Evolutionary conservation across 1,140 invertebrate genomes (phyloP).

Genomic region (Cydia splendana): DNA sequence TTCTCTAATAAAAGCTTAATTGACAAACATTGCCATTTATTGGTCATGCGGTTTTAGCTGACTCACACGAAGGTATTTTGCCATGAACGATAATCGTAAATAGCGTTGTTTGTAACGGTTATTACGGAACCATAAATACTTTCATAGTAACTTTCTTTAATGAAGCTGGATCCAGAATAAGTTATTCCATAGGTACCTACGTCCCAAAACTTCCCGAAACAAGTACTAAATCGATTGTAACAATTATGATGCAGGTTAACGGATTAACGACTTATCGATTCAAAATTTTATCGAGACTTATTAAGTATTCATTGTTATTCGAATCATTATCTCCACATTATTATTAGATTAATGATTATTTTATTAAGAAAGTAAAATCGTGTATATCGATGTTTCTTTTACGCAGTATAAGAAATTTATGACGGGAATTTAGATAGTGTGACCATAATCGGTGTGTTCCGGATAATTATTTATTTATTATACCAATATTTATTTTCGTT

Average conservation of each 20-base stretch:
- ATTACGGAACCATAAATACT: not conserved
- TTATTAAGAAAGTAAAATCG: slow-evolving; percentile 47
- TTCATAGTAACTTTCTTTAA: not conserved
- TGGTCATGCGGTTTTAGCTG: slow-evolving; percentile 47
- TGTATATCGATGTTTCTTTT: slow-evolving; percentile 38
- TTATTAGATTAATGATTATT: slow-evolving; percentile 65
- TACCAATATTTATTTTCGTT: slow-evolving; percentile 30
- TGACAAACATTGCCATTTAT: not conserved
- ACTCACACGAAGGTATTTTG: slow-evolving; percentile 44
- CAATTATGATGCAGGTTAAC: slow-evolving; percentile 38
- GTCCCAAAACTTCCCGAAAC: not conserved
- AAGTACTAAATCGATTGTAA: slow-evolving; percentile 3
- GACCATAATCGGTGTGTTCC: slow-evolving; percentile 29
- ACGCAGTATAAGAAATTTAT: slow-evolving; percentile 26
- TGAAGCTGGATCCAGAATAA: not conserved
- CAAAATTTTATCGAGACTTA: slow-evolving; percentile 56
- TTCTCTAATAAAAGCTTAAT: not conserved
- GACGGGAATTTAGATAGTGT: slow-evolving; percentile 22
- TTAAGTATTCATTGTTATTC: slow-evolving; percentile 68
- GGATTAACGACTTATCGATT: slow-evolving; percentile 55
- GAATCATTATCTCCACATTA: slow-evolving; percentile 50
- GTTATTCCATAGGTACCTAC: not conserved
- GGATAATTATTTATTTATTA: slow-evolving; percentile 33
- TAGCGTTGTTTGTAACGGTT: slow-evolving; percentile 15
- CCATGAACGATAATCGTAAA: slow-evolving; percentile 39